phyloP scores from a whole-genome alignment of 2,113 vertebrate genomes.

The Lasiurus borealis region DNA sequence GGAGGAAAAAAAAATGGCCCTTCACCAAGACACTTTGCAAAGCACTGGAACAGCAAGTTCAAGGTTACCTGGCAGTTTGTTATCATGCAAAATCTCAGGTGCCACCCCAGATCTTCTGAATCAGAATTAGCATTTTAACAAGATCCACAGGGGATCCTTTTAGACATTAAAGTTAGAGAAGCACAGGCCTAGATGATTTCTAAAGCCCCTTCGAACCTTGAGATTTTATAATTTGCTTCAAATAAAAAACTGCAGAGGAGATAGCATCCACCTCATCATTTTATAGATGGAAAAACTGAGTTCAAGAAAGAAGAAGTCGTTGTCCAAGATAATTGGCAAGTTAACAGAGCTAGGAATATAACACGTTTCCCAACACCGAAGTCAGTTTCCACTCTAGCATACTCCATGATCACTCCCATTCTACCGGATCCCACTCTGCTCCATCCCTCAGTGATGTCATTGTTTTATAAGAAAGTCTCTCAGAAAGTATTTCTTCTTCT shows the following conservation, averaged over 20 bases:
- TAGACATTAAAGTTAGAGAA: background rate
- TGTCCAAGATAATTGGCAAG: slow-evolving; percentile 22
- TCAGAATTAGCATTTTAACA: slow-evolving; percentile 51
- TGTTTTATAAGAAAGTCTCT: background rate
- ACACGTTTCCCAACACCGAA: background rate
- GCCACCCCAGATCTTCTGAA: background rate
- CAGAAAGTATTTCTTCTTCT: background rate
- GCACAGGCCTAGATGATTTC: slow-evolving; percentile 22
- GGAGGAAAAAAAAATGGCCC: background rate
- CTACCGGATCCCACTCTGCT: background rate
- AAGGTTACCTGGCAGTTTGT: background rate
- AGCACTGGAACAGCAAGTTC: background rate
- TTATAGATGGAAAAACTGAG: slow-evolving; percentile 45
- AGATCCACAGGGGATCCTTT: background rate
- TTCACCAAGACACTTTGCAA: slow-evolving; percentile 33
- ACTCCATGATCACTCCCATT: background rate
- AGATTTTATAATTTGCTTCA: slow-evolving; percentile 46
- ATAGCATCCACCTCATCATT: background rate
- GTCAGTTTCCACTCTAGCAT: background rate
- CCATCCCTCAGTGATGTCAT: background rate
- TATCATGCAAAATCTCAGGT: slow-evolving; percentile 15
- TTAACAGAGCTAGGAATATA: background rate
- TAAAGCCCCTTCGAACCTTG: background rate
- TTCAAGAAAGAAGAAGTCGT: background rate
- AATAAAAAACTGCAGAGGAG: background rate